Evolutionary conservation across 2,888 invertebrate genomes (phyloP), one percentile per base, ranked within the genome.

Genomic region (Platerodrilus igneus): DNA sequence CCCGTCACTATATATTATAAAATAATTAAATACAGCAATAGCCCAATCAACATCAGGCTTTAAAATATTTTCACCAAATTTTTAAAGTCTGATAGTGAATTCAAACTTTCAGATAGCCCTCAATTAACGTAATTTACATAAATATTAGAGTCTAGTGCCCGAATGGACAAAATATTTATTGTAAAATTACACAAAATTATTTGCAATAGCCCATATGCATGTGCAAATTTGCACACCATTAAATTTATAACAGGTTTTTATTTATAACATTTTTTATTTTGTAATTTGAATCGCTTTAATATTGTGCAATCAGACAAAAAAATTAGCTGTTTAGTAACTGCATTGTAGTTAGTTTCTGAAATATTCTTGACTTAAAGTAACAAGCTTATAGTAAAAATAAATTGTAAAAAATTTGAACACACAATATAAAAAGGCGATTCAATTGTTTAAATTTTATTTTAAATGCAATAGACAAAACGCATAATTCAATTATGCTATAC

Each of bases 131-230:
- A 67, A 66, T 68, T 68, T 68, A 67, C 68, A 67, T 64, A 68
- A 67, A 68, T 68, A 67, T 67, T 61, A 55, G 57, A 60, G 66
- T 67, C 65, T 64, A 66, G 52, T 61, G 68, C 68, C 69, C 69
- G 68, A 68, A 67, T 62, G 61, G 69, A 68, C 68, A 56, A 50
- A 62, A 66, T 67, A 68, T 68, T 67, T 68, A 68, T 67, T 64
- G 69, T 68, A 67, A 68, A 68, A 66, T 67, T 66, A 66, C 67
- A 58, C 53, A 45, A 57, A 64, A 56, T 63, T 67, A 66, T 66
- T 69, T 69, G 66, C 69, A 69, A 69, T 69, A 69, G 69, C 66
- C 65, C 66, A 68, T 56, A 58, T 40, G 37, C 37, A 41, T 27
- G 37, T 34, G 45, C 37, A 32, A 10, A 10, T 22, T 18, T 27